A percentile compares a stretch with the other conserved stretches of the same genome.
Evolutionary conservation across 2,113 vertebrate species (phyloP).

Genomic region (Alligator mississippiensis): DNA sequence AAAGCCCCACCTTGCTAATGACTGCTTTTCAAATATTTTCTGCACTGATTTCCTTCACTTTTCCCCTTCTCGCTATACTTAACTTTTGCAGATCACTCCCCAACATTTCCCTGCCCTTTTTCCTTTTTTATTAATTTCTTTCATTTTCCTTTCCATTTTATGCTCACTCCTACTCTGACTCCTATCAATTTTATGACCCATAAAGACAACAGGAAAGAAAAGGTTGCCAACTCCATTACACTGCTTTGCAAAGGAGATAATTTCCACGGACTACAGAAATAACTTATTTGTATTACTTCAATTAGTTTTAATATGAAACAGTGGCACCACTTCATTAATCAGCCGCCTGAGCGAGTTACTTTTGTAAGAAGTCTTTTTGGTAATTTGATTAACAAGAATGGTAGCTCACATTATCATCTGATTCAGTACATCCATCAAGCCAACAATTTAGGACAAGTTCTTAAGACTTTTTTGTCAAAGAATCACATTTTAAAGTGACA

Average conservation of each 20-base stretch:
- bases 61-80: background rate
- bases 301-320: conserved; percentile 85
- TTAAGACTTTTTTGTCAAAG: conserved; percentile 75
- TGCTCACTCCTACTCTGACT: background rate
- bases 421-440: conserved; percentile 79
- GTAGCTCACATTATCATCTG: conserved; percentile 70
- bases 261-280: conserved; percentile 80
- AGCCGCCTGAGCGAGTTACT: conserved; percentile 81
- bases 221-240: conserved; percentile 70
- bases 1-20: background rate
- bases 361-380: conserved; percentile 81
- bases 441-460: conserved; percentile 73
- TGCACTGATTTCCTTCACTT: background rate
- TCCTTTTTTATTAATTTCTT: background rate
- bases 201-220: background rate
- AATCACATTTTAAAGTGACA: conserved; percentile 63
- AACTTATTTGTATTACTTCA: conserved; percentile 86
- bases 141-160: background rate
- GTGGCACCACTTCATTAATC: conserved; percentile 86
- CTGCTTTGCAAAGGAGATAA: conserved; percentile 77
- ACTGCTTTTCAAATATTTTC: background rate
- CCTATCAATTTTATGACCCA: conserved; percentile 1
- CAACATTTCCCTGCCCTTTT: background rate
- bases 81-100: no score
- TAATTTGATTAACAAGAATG: conserved; percentile 82